Evolutionary conservation across 2,797 vertebrate species (phyloP), one percentile per base, ranked within the genome.

Genomic region (Channallabes apus): DNA sequence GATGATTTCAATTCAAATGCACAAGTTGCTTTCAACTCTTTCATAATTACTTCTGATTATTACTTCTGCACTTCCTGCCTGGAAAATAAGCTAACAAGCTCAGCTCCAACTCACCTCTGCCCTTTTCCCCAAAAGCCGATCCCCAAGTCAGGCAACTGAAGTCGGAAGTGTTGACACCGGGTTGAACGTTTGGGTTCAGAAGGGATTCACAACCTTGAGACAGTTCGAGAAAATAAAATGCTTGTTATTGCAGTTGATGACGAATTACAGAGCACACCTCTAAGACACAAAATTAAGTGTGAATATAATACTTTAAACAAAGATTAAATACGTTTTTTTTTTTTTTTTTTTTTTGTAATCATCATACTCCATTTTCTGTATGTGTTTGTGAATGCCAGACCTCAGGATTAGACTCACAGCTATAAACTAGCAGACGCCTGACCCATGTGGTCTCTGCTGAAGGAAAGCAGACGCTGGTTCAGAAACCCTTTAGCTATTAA

Each of bases 391-490:
- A 18, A 79, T 9, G 35, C 58, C 77, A 64, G 35, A 79, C 59
- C 32, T 79, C 58, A 62, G 77, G 59, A 80, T 46, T 46, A 64
- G 59, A 64, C 77, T 32, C 76, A 79, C 58, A 46, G 35, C 59
- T 62, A 79, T 79, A 79, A 79, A 62, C 59, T 80, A 51, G 38
- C 78, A 80, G 61, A 80, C 20, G 38, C 61, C n/a, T 80, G 38
- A 80, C 61, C 78, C 78, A 41, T 65, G 38, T 78, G 82, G 24
- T 32, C 20, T 56, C 41, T 56, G 46, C 27, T 56, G 24, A 79
- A 61, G 24, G 9, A 71, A 67, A 84, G 65, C 32, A 84, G 29
- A 80, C 68, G 32, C 76, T 32, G n/a, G 12, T 79, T 84, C 64
- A 29, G 24, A 68, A 51, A 72, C 32, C 58, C 41, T 18, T 41